phyloP scores from a whole-genome alignment of 1,140 invertebrate species.

The Marisa cornuarietis region DNA sequence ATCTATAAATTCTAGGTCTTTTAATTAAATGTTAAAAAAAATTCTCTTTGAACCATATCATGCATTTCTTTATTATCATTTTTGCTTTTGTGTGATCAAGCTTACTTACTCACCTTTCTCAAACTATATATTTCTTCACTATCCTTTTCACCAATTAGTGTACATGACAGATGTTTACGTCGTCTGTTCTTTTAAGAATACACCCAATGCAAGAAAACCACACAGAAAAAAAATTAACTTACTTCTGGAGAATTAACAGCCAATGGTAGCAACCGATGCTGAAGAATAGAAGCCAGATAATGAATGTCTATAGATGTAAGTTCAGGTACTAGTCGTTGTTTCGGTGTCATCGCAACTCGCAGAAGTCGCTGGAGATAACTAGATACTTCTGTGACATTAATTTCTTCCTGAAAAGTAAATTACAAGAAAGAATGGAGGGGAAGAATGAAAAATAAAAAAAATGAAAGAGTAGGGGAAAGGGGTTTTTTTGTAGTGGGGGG shows the following conservation, averaged over 20 bases:
- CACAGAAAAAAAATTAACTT: not conserved
- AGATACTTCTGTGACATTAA: conserved; percentile 9
- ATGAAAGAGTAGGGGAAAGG: too few relatives aligned
- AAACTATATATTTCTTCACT: too few relatives aligned
- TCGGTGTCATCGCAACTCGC: not conserved
- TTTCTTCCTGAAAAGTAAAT: conserved; percentile 10
- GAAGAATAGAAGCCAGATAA: conserved; percentile 17
- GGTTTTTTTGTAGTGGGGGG: too few relatives aligned
- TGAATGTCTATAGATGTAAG: conserved; percentile 14
- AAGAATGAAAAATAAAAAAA: too few relatives aligned
- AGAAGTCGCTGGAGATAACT: conserved; percentile 8
- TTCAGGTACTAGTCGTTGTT: not conserved
- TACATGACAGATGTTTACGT: too few relatives aligned
- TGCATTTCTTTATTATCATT: too few relatives aligned
- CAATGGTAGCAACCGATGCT: conserved; percentile 12
- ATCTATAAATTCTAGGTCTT: too few relatives aligned
- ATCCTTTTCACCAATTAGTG: not conserved
- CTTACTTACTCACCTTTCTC: too few relatives aligned
- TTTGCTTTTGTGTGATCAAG: too few relatives aligned
- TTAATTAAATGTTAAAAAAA: too few relatives aligned
- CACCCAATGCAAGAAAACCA: not conserved
- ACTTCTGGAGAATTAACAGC: not conserved
- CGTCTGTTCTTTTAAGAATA: not conserved
- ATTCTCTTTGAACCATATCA: too few relatives aligned
- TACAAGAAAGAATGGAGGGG: too few relatives aligned